Conservation (phyloP, 2,113 vertebrate species). For the Ctenodactylus gundi region DNA sequence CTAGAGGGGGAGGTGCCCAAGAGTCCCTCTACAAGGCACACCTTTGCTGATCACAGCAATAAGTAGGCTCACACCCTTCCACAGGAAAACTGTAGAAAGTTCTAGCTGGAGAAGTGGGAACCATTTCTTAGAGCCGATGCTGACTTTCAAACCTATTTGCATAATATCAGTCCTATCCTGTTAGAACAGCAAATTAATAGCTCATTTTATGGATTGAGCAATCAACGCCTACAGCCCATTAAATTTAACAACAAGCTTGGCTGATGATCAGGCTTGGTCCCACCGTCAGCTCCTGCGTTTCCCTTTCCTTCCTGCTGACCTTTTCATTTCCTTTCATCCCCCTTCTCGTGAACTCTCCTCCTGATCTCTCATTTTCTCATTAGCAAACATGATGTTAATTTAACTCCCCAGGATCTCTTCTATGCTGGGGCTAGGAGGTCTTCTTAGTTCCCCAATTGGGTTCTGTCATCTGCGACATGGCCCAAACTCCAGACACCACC, state of each 20-base stretch:
- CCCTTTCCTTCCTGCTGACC: constrained; percentile 71
- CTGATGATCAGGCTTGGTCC: constrained; percentile 71
- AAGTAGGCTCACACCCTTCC: accelerated
- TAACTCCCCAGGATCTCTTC: constrained; percentile 70
- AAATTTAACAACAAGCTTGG: constrained; percentile 83
- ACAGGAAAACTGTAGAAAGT: constrained; percentile 27
- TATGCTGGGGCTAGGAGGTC: constrained; percentile 39
- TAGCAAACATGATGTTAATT: constrained; percentile 69
- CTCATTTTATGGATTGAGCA: constrained; percentile 84
- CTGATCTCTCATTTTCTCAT: constrained; percentile 74
- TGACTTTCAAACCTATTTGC: constrained; percentile 82
- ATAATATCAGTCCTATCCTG: constrained; percentile 79
- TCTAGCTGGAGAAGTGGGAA: constrained; percentile 27
- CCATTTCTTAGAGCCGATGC: constrained; percentile 45
- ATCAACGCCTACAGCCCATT: constrained; percentile 85
- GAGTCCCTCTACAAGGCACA: neutral
- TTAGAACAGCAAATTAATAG: constrained; percentile 86
- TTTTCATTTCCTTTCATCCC: constrained; percentile 69
- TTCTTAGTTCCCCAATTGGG: constrained; percentile 17
- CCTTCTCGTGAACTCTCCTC: constrained; percentile 40
- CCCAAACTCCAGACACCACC: constrained; percentile 37
- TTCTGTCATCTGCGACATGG: constrained; percentile 44
- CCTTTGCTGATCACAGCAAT: accelerated
- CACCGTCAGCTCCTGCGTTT: constrained; percentile 55
- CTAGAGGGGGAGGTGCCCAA: neutral